Evolutionary conservation across 2,797 vertebrate genomes (phyloP).

Genomic region (Austrolebias charrua): DNA sequence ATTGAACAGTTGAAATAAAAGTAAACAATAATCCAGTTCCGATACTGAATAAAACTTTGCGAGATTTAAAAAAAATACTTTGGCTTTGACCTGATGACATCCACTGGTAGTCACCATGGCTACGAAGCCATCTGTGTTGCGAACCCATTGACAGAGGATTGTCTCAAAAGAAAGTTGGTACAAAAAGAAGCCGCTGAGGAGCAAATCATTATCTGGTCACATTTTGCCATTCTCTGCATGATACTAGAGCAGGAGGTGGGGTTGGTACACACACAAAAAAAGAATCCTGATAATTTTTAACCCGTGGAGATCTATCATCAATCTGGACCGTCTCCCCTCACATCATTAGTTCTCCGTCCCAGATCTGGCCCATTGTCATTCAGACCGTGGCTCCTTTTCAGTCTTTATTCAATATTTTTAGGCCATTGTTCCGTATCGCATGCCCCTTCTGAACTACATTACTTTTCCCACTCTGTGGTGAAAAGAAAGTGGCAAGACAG

Average conservation of each 20-base stretch:
- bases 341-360: constrained; percentile 64
- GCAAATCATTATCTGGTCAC: constrained; percentile 72
- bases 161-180: constrained; percentile 66
- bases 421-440: constrained; percentile 72
- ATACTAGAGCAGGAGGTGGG: constrained; percentile 38
- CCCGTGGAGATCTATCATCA: constrained; percentile 75
- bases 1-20: constrained; percentile 3
- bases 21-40: not conserved
- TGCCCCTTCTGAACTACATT: constrained; percentile 73
- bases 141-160: constrained; percentile 50
- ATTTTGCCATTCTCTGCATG: constrained; percentile 66
- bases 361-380: constrained; percentile 73
- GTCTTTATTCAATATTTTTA: constrained; percentile 75
- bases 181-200: constrained; percentile 69
- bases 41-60: not conserved
- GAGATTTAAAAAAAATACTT: constrained; percentile 12
- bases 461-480: constrained; percentile 67
- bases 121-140: constrained; percentile 70
- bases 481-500: constrained; percentile 53
- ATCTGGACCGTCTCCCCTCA: constrained; percentile 47
- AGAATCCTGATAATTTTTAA: constrained; percentile 83
- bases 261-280: constrained; percentile 68
- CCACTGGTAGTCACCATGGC: constrained; percentile 51
- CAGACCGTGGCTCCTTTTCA: constrained; percentile 66
- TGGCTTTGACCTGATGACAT: constrained; percentile 33